Percentiles rank a stretch among this genome's conserved stretches.
Conservation (phyloP, 2,113 vertebrate genomes). For the Alligator mississippiensis region DNA sequence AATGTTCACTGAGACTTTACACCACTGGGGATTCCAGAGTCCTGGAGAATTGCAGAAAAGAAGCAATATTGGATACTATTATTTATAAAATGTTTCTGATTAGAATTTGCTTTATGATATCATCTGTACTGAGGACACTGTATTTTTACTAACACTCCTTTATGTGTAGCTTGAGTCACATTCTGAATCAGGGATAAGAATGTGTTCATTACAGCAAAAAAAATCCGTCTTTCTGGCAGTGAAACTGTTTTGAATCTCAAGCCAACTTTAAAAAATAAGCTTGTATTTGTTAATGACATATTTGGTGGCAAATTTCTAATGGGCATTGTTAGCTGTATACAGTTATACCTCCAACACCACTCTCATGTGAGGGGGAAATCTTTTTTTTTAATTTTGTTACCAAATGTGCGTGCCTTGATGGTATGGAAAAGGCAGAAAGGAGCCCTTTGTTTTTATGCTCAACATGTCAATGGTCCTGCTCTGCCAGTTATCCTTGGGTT, state of each 20-base stretch:
- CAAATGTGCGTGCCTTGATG: background rate
- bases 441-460: background rate
- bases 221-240: constrained; percentile 2
- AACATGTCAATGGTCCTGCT: background rate
- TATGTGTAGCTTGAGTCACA: background rate
- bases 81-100: background rate
- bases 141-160: constrained; percentile 13
- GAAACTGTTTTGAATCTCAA: background rate
- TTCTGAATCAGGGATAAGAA: background rate
- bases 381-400: background rate
- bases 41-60: background rate
- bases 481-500: background rate
- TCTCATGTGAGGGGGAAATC: background rate
- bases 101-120: background rate
- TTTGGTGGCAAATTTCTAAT: background rate
- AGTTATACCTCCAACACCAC: background rate
- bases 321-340: background rate
- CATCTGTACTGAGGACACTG: background rate
- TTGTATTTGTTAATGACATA: background rate
- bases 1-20: background rate
- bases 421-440: background rate
- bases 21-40: background rate
- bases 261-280: background rate
- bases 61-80: background rate
- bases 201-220: background rate